Base-by-base conservation (phyloP, 2,888 invertebrate genomes). In the Tetranychus truncatus region DNA sequence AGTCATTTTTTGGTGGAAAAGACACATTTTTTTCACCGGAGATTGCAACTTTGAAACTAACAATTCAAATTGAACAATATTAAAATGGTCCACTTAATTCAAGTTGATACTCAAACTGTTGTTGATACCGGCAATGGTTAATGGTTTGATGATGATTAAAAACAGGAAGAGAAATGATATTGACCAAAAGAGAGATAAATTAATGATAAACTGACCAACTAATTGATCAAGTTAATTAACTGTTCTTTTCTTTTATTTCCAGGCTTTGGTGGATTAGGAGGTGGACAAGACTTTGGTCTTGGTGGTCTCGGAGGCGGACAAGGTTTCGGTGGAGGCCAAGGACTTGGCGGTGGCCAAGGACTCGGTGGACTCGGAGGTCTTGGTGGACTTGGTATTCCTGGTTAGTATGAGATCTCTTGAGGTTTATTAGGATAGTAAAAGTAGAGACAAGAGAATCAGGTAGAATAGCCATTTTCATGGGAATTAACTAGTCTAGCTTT, bases 201-300 rank as follows among this genome's bases (percentile, higher is more conserved):
- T 55, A 55, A 15, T 55, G 15, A 55, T 55, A 55, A 55, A 15
- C 15, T 55, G 55, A 55, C 9, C 15, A 55, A 15, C 55, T 55
- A 15, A 15, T 55, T 15, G 9, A 9, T 55, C 55, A 15, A 9
- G 9, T 6, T 55, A 55, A 55, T 55, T 55, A 55, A 9, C 55
- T 55, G 9, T 55, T 55, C 7, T 55, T 15, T 55, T 55, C 34
- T 34, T 34, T 34, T 34, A 34, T 34, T 34, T 34, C 5, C 34
- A 69, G 69, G 69, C 5, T 8, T 69, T 18, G 69, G 69, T 18
- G 69, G 69, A 18, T 24, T 69, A 15, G 69, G 69, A 4, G 69
- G 69, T 7, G 69, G 69, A 11, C 69, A 69, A 69, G 69, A 69
- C n/a, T 69, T 69, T 24, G 69, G 69, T n/a, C 69, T 69, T n/a